Conservation (phyloP, 2,888 invertebrate species). For the Agonopterix subpropinquella region DNA sequence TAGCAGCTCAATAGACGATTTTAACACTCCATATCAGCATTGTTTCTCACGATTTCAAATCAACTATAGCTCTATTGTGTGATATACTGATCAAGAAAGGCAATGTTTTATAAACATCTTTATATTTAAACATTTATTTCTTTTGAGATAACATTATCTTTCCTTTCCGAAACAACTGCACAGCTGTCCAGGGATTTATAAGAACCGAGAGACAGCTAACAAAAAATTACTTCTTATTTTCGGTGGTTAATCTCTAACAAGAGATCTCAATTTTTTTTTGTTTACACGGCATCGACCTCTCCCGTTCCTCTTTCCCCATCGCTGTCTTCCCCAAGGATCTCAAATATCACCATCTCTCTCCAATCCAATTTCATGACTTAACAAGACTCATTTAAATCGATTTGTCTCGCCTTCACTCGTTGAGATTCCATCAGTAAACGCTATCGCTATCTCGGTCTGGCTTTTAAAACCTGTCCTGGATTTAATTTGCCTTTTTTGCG, state of each 20-base stretch:
- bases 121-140: not conserved
- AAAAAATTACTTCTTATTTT: constrained; percentile 24
- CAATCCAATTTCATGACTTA: constrained; percentile 47
- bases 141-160: not conserved
- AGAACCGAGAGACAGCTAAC: constrained; percentile 2
- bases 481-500: constrained; percentile 54
- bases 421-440: constrained; percentile 30
- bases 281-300: constrained; percentile 62
- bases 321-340: constrained; percentile 34
- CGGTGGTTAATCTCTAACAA: constrained; percentile 41
- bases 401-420: constrained; percentile 59
- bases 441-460: constrained; percentile 39
- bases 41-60: no score
- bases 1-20: no score
- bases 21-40: no score
- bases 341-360: constrained; percentile 37
- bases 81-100: no score
- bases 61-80: no score
- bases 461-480: constrained; percentile 51
- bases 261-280: constrained; percentile 37
- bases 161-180: not conserved
- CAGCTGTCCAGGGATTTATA: constrained; percentile 1
- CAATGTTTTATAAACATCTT: not conserved
- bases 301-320: constrained; percentile 27
- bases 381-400: constrained; percentile 47